phyloP scores from a whole-genome alignment of 2,113 vertebrate genomes.

The Ictalurus furcatus region DNA sequence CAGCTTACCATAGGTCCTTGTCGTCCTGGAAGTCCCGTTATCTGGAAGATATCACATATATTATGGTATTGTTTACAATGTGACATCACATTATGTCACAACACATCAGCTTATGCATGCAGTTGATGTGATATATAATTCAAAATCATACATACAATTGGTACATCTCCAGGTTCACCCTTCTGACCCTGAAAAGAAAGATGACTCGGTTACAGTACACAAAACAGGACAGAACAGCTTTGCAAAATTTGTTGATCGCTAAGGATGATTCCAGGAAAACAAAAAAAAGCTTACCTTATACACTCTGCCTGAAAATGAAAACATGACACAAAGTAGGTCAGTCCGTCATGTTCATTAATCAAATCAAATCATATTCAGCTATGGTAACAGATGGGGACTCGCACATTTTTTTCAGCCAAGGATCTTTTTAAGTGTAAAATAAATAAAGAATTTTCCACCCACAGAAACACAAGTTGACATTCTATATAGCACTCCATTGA shows the following conservation, averaged over 20 bases:
- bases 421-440: too few species aligned
- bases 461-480: background rate
- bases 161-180: slow-evolving; percentile 94
- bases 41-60: slow-evolving; percentile 63
- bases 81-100: background rate
- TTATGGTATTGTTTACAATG: background rate
- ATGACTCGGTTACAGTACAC: background rate
- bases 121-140: background rate
- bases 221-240: background rate
- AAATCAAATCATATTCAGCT: background rate
- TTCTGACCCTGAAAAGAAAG: slow-evolving; percentile 83
- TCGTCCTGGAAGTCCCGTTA: slow-evolving; percentile 88
- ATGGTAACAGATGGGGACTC: background rate
- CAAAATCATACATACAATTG: slow-evolving; percentile 78
- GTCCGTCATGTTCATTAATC: background rate
- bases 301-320: slow-evolving; percentile 22
- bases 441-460: background rate
- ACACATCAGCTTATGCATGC: background rate
- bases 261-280: background rate
- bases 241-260: background rate
- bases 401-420: too few species aligned
- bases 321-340: slow-evolving; percentile 56
- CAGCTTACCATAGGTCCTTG: slow-evolving; percentile 86
- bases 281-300: slow-evolving; percentile 22
- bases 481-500: background rate